Conservation (phyloP, 2,113 vertebrate genomes). For the Chionis minor region DNA sequence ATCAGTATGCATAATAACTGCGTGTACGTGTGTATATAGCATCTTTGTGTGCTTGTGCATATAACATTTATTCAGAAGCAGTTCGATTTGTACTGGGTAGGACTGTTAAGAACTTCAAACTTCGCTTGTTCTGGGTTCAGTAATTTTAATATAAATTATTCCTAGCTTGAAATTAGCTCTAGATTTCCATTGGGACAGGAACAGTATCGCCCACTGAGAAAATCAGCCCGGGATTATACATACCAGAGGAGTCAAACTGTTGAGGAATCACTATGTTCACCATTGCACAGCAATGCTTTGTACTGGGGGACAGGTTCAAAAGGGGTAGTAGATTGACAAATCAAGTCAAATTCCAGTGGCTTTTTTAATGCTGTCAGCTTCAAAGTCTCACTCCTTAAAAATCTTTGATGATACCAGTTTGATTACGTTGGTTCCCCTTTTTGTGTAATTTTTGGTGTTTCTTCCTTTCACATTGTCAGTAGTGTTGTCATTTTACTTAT, state of each 20-base stretch:
- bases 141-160: constrained; percentile 62
- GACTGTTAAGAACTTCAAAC: constrained; percentile 30
- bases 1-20: neutral
- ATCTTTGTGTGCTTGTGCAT: neutral
- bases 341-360: neutral
- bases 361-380: constrained; percentile 4
- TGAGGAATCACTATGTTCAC: constrained; percentile 57
- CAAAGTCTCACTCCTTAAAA: neutral
- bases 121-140: constrained; percentile 6
- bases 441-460: neutral
- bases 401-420: constrained; percentile 19
- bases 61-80: neutral
- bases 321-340: constrained; percentile 4
- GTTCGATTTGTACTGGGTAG: neutral
- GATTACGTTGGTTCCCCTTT: neutral
- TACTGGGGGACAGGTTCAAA: constrained; percentile 8
- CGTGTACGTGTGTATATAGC: neutral
- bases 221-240: constrained; percentile 61
- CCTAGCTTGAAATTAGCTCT: constrained; percentile 66
- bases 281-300: neutral
- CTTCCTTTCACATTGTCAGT: neutral
- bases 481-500: neutral
- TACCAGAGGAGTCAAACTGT: constrained; percentile 59
- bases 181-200: constrained; percentile 67
- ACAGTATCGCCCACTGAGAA: constrained; percentile 59